Percentiles rank a stretch among this genome's conserved stretches.
phyloP scores from a whole-genome alignment of 2,113 vertebrate genomes.

The Nipponia nippon region DNA sequence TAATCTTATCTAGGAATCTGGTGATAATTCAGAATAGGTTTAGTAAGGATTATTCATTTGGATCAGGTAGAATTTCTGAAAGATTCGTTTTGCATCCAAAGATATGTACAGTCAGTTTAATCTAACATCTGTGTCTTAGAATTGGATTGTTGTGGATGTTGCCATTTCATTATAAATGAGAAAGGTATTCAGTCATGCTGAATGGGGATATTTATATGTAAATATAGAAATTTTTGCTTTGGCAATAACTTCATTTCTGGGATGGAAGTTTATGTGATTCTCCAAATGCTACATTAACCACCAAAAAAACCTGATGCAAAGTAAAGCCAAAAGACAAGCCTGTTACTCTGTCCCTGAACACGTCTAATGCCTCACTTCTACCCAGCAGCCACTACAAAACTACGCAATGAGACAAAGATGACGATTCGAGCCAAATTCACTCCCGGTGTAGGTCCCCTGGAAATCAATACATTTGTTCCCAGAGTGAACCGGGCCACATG shows the following conservation, averaged over 20 bases:
- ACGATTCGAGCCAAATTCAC: neutral
- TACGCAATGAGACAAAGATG: neutral
- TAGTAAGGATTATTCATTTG: conserved; percentile 23
- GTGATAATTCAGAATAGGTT: conserved; percentile 36
- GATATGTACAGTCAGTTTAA: conserved; percentile 59
- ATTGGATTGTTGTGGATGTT: conserved; percentile 58
- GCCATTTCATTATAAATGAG: conserved; percentile 60
- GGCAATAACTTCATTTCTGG: conserved; percentile 58
- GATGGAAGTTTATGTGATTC: conserved; percentile 44
- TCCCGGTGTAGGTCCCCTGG: neutral
- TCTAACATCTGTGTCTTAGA: conserved; percentile 64
- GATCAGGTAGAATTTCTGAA: conserved; percentile 49
- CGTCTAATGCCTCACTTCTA: neutral
- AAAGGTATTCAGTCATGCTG: conserved; percentile 65
- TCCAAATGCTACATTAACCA: conserved; percentile 45
- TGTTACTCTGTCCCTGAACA: neutral
- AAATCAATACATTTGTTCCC: conserved; percentile 11
- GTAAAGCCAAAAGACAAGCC: conserved; percentile 30
- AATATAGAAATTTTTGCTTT: conserved; percentile 68
- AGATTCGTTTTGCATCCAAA: conserved; percentile 50
- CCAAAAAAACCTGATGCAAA: neutral
- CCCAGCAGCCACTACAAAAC: neutral
- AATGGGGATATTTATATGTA: conserved; percentile 75
- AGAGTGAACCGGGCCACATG: neutral
- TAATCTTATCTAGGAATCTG: conserved; percentile 19